These are phyloP conservation scores for Cydia strobilella DNA, from an alignment of 1,140 invertebrate genomes.

Conservation along the genomic window DNA sequence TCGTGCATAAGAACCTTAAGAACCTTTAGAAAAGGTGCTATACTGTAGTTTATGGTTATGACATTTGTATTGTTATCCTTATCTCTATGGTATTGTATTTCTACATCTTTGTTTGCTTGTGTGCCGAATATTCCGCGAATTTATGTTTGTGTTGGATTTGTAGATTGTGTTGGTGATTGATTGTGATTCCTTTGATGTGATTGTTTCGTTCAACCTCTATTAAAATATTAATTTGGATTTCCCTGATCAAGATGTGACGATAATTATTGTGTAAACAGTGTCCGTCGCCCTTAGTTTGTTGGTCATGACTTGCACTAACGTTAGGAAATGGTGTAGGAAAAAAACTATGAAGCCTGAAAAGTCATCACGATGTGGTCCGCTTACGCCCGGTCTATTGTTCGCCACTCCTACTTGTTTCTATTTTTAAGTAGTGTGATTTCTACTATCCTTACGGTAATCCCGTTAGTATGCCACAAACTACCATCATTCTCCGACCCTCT, in stretches of 20 bases:
- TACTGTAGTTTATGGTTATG: constrained; percentile 10
- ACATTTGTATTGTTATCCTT: not conserved
- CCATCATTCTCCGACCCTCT: constrained; percentile 90
- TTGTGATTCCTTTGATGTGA: constrained; percentile 33
- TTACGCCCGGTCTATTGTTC: constrained; percentile 85
- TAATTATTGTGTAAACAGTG: constrained; percentile 30
- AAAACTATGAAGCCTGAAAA: constrained; percentile 63
- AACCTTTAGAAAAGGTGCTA: not conserved
- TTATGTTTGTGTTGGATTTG: constrained; percentile 22
- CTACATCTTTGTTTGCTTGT: constrained; percentile 2
- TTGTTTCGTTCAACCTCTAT: constrained; percentile 15
- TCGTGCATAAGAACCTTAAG: constrained; percentile 2
- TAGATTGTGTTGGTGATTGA: constrained; percentile 21
- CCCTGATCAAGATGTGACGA: constrained; percentile 44
- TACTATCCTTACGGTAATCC: constrained; percentile 85
- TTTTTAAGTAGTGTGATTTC: constrained; percentile 85
- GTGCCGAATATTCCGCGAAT: constrained; percentile 10
- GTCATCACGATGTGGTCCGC: constrained; percentile 75
- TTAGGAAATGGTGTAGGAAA: constrained; percentile 56
- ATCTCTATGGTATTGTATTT: not conserved
- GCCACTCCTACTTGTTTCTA: constrained; percentile 88
- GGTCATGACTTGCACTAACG: constrained; percentile 43
- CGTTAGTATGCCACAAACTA: constrained; percentile 84
- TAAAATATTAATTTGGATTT: constrained; percentile 5
- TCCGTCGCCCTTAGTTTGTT: constrained; percentile 35